These are phyloP conservation scores for Malurus cyaneus DNA, from an alignment of 2,113 vertebrate species.

Conservation along the genomic window DNA sequence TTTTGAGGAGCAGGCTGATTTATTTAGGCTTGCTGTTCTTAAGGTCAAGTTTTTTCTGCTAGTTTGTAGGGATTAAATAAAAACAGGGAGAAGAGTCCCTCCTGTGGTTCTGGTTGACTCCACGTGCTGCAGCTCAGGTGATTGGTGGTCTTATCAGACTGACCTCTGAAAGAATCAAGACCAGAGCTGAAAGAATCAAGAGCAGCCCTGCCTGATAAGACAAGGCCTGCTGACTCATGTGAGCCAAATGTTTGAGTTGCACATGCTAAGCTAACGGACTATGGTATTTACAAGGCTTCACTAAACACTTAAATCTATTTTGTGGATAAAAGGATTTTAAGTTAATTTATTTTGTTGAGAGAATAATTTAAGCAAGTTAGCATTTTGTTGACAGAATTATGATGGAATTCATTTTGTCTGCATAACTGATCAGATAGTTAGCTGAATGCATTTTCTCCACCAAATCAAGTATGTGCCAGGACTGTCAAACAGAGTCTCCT, in stretches of 20 bases:
- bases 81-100: neutral
- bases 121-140: neutral
- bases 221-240: neutral
- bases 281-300: slow-evolving; percentile 66
- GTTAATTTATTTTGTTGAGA: slow-evolving; percentile 75
- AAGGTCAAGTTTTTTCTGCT: neutral
- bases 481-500: slow-evolving; percentile 62
- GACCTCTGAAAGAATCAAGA: neutral
- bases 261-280: slow-evolving; percentile 46
- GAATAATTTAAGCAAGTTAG: slow-evolving; percentile 75
- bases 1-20: neutral
- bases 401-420: slow-evolving; percentile 73
- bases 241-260: slow-evolving; percentile 48
- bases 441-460: slow-evolving; percentile 51
- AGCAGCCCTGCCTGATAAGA: neutral
- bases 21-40: neutral
- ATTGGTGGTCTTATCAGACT: neutral
- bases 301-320: slow-evolving; percentile 71
- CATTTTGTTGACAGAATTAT: slow-evolving; percentile 77
- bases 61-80: neutral
- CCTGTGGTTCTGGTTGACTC: neutral
- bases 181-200: neutral
- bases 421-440: slow-evolving; percentile 68
- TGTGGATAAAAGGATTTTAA: slow-evolving; percentile 75
- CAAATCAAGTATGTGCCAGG: slow-evolving; percentile 41